Evolutionary conservation across 2,888 invertebrate genomes (phyloP), one percentile per base, ranked within the genome.

Genomic region (Trypoxylon attenuatum): DNA sequence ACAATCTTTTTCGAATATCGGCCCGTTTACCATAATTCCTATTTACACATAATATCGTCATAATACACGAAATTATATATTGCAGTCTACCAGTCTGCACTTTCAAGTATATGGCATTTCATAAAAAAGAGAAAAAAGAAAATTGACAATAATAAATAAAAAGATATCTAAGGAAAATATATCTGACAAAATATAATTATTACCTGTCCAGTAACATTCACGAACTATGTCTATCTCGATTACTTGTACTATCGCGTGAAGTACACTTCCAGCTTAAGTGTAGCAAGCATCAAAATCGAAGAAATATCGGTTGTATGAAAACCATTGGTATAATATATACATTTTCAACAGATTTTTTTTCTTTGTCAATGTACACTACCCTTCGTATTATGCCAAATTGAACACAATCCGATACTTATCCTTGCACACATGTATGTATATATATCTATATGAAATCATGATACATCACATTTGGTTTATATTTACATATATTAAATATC

Each of bases 401-500:
- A 58, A 58, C 47, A 50, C 41, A 56, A 56, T 29, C 39, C 27
- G 51, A 49, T 50, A 55, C 33, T 8, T 61, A 50, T 62, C 54
- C 45, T 8, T 33, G 62, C 64, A 43, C 58, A 60, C 55, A 47
- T 13, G 13, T 13, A 8, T 33, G 13, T 33, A 13, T 33, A 33
- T 33, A 33, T 13, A 13, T 13, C 13, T 33, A 33, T 51, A 53
- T 25, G 57, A 55, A 39, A 60, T 50, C 59, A 63, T 51, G 56
- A 61, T 58, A 57, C 61, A 56, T 59, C 51, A 64, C 55, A 54
- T 52, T 71, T 50, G 66, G 27, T 59, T 61, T 51, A 41, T 72
- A 69, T 67, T 71, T 74, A 76, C 64, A 62, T 66, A 43, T 43
- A 67, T 67, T 62, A 71, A 64, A 60, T 76, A 76, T 66, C 59